These are phyloP conservation scores for Meghimatium bilineatum DNA, from an alignment of 2,888 invertebrate species.

Conservation along the genomic window DNA sequence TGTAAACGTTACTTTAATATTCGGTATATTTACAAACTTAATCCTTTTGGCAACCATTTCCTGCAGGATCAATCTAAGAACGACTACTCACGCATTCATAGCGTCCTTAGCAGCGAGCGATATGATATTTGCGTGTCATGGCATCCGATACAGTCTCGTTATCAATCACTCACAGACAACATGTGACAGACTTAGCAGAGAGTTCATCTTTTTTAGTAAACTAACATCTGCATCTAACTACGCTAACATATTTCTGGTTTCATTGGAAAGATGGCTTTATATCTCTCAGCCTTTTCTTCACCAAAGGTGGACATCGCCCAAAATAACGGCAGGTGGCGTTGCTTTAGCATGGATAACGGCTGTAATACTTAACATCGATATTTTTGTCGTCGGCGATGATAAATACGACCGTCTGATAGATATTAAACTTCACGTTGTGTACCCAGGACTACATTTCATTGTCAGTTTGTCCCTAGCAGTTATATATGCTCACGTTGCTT, in stretches of 20 bases:
- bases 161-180: too few species aligned
- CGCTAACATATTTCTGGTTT: not conserved
- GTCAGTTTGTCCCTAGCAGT: not conserved
- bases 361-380: not conserved
- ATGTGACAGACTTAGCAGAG: too few species aligned
- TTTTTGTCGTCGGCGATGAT: not conserved
- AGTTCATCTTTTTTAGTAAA: too few species aligned
- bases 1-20: not conserved
- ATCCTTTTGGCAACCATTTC: not conserved
- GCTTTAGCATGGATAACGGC: not conserved
- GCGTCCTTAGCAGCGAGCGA: slow-evolving; percentile 6
- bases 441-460: not conserved
- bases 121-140: not conserved
- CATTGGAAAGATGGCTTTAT: slow-evolving; percentile 2
- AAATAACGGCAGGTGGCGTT: not conserved
- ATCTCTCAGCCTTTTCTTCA: slow-evolving; percentile 9
- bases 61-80: not conserved
- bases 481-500: not conserved
- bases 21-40: not conserved
- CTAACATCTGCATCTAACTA: not conserved
- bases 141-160: too few species aligned
- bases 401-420: not conserved
- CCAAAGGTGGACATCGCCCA: not conserved
- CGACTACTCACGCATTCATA: not conserved
- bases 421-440: not conserved